Evolutionary conservation across 2,797 vertebrate species (phyloP), one percentile per base, ranked within the genome.

Genomic region (Danio albolineatus): DNA sequence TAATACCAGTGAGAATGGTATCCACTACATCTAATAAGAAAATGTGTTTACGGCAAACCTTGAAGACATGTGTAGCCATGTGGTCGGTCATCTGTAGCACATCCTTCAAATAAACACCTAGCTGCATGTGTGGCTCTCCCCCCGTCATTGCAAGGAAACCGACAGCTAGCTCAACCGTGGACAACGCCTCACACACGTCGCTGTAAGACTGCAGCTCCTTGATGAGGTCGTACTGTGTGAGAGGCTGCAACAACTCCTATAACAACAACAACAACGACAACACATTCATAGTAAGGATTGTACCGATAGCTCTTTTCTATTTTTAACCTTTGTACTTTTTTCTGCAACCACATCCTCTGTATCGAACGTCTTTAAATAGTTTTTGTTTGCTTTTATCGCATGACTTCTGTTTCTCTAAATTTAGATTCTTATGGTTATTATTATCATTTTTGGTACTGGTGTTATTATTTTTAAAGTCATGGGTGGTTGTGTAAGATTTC

Each of bases 101-200:
- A 0, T 96, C 90, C 86, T 93, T 90, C 9, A 97, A 85, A 83
- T 98, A 99, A 14, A 56, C 51, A 0, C 90, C 91, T 82, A 99
- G 88, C 82, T 90, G 89, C 94, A 95, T 92, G 46, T 93, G 78
- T 0, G 95, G 66, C 0, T 95, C 88, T 75, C 92, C 96, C 0
- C 95, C 95, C 0, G 95, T 95, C 86, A 94, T 96, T 87, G 96
- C 95, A 57, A 99, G 92, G 89, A 99, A 99, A 7, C 96, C 95
- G 61, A 98, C 84, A 0, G 93, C 92, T 70, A 97, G 92, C 82
- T 99, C 96, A 71, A 93, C 78, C 4, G 94, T 88, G 6, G 94
- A 93, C 82, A 98, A 88, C 5, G 97, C 96, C 49, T 99, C 97
- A 49, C 96, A 99, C 85, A 95, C 91, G 1, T 99, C 97, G 2